Percentiles rank a stretch among this genome's conserved stretches.
These are phyloP conservation scores for Cydia fagiglandana DNA, from an alignment of 1,140 invertebrate species.

Conservation along the genomic window DNA sequence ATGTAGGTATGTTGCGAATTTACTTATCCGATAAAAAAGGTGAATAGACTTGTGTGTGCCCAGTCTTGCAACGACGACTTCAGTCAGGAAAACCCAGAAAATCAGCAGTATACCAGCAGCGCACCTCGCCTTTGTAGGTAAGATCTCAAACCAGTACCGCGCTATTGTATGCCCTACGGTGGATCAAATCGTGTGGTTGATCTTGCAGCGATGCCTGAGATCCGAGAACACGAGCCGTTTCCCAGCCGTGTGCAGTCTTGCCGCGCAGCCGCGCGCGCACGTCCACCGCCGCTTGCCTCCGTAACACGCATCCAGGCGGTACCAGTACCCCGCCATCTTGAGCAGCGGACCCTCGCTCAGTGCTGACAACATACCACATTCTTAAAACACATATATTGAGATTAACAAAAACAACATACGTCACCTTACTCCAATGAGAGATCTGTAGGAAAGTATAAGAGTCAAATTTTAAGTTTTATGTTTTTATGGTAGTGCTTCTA, in stretches of 20 bases:
- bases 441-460: neutral
- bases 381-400: constrained; percentile 1
- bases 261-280: constrained; percentile 64
- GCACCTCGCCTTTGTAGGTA: too few relatives aligned
- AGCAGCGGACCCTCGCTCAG: constrained; percentile 51
- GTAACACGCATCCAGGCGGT: constrained; percentile 63
- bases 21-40: too few relatives aligned
- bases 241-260: constrained; percentile 64
- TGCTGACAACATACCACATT: constrained; percentile 29
- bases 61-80: too few relatives aligned
- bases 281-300: constrained; percentile 59
- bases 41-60: too few relatives aligned
- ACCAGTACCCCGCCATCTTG: constrained; percentile 66
- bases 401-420: neutral
- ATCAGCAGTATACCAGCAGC: too few relatives aligned
- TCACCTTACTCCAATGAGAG: neutral
- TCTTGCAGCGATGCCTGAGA: constrained; percentile 56
- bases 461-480: neutral
- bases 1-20: too few relatives aligned
- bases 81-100: too few relatives aligned
- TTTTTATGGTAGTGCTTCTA: too few relatives aligned
- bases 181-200: constrained; percentile 54
- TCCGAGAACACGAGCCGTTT: constrained; percentile 65
- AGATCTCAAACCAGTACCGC: too few relatives aligned
- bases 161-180: neutral